Evolutionary conservation across 2,888 invertebrate genomes (phyloP), one percentile per base, ranked within the genome.

Genomic region (Galerucella pusilla): DNA sequence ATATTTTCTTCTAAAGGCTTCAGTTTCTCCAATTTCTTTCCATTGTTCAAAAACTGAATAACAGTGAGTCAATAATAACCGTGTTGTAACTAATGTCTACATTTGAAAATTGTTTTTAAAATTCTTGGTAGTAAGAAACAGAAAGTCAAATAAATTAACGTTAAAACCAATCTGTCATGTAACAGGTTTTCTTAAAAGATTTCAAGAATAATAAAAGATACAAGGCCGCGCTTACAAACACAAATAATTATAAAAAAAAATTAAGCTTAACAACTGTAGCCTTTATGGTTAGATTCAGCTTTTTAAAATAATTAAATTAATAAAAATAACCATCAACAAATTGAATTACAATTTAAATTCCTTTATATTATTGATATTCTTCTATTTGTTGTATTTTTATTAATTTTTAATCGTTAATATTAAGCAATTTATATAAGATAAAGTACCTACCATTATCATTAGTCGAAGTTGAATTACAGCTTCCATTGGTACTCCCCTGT

Each of bases 401-500:
- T 52, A n/a, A 52, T 52, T 52, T n/a, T 52, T n/a, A 7, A 52
- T 52, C 12, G n/a, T 52, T 52, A n/a, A 49, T 5, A 52, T 52
- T 6, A 52, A 52, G 5, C 0, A 14, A 52, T 52, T n/a, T 52
- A n/a, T 46, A 42, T 9, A 42, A 54, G n/a, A 66, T 57, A 68
- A 64, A 71, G 67, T 65, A 74, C 78, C 77, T 74, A 78, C 78
- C 77, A 74, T 77, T 78, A 73, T 77, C 72, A 16, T 2, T 16
- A 63, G 35, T 57, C 20, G 61, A 71, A 61, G 75, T 72, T 60
- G 71, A 73, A 69, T 68, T 73, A 68, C 79, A 79, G 49, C 73
- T 76, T 69, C 68, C 76, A 71, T 67, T 70, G 63, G 71, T 69
- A 75, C 69, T 75, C 54, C 75, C 78, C 57, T 69, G 65, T n/a